Conservation (phyloP, 1,140 invertebrate species). For the Hormaphis cornu region DNA sequence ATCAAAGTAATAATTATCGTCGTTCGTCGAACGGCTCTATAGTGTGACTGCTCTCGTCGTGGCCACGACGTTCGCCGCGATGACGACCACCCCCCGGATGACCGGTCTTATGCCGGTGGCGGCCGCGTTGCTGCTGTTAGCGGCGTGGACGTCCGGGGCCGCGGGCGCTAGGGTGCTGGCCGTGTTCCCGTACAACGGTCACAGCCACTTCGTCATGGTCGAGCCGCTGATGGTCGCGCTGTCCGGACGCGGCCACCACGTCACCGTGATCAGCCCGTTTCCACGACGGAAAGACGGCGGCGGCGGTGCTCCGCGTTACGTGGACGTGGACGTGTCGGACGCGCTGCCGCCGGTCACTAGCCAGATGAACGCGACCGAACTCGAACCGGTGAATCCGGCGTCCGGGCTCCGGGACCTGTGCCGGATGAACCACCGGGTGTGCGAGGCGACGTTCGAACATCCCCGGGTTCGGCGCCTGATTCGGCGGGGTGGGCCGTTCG, state of each 20-base stretch:
- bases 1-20: no score
- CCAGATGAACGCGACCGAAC: background rate
- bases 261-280: constrained; percentile 42
- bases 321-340: constrained; percentile 42
- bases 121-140: background rate
- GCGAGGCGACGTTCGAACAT: constrained; percentile 3
- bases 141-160: background rate
- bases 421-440: constrained; percentile 15
- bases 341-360: constrained; percentile 20
- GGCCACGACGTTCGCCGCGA: no score
- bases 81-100: no score
- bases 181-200: constrained; percentile 38
- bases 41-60: no score
- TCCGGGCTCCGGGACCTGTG: background rate
- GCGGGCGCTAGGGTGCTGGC: constrained; percentile 38
- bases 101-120: background rate
- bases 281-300: constrained; percentile 41
- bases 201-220: constrained; percentile 43
- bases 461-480: constrained; percentile 12
- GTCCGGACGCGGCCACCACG: constrained; percentile 38
- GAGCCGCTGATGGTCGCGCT: constrained; percentile 38
- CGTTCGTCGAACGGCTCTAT: no score
- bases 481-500: constrained; percentile 18
- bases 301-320: constrained; percentile 43
- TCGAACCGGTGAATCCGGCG: background rate